Evolutionary conservation across 2,797 vertebrate species (phyloP), one percentile per base, ranked within the genome.

Genomic region (Sciurus carolinensis): DNA sequence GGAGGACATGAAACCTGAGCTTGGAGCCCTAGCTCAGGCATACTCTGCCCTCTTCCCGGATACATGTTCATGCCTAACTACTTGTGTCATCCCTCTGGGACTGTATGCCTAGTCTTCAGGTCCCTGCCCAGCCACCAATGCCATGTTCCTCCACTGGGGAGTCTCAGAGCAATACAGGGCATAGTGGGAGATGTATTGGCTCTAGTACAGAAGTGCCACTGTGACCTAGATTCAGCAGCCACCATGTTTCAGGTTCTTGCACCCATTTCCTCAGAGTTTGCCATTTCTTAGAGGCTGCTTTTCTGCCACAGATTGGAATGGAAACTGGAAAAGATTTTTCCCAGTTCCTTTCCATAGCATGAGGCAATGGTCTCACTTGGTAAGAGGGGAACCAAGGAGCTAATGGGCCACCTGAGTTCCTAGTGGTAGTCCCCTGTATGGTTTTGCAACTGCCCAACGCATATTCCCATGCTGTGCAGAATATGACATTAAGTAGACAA

Each of bases 21-120:
- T 11, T 28, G 14, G 18, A 77, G 14, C 6, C 8, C 24, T 24
- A 69, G 12, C 59, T 54, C 2, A 20, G 28, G 4, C 6, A 7
- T 10, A 33, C 12, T 10, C 24, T 26, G 26, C 17, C 2, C 57
- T 20, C 12, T 22, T 24, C 4, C 24, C 3, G 20, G 14, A 52
- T 39, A 22, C 10, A 24, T 62, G 39, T 11, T 83, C 17, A 24
- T 39, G 20, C 14, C 33, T 24, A 11, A 3, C 4, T 59, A 15
- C 1, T 26, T 15, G 4, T 20, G 6, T 1, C 13, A 22, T 10
- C 66, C 22, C 59, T 30, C 15, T 57, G 30, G 13, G 0, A 28
- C 42, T 62, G 1, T 9, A 14, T 10, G 2, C 24, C 20, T 28
- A 6, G 7, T 14, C 9, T 20, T 47, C 5, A 14, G 26, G 14